Evolutionary conservation across 1,140 invertebrate species (phyloP).

Genomic region (Venturia canescens): DNA sequence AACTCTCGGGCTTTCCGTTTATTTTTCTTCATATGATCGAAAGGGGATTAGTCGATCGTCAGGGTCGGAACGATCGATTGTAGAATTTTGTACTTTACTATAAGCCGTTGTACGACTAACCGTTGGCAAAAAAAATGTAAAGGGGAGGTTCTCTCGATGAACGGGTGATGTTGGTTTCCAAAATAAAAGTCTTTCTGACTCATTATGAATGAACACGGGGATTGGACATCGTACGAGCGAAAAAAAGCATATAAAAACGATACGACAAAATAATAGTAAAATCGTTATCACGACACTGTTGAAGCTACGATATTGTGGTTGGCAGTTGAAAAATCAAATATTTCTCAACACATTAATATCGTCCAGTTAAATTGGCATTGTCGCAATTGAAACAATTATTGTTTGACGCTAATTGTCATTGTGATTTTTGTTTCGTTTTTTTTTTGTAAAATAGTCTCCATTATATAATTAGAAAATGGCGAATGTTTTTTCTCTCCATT

Average conservation of each 20-base stretch:
- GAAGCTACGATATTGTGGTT: neutral
- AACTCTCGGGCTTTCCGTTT: neutral
- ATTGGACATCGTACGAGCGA: neutral
- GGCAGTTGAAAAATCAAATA: neutral
- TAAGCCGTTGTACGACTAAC: neutral
- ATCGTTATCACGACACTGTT: neutral
- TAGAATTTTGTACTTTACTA: conserved; percentile 19
- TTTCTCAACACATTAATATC: no score
- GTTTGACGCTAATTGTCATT: neutral
- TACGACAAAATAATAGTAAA: neutral
- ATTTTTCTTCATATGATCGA: neutral
- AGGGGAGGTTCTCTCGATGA: neutral
- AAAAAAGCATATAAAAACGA: conserved; percentile 5
- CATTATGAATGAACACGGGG: neutral
- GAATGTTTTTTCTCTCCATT: neutral
- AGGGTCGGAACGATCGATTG: conserved; percentile 37
- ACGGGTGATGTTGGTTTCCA: neutral
- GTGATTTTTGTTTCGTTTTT: neutral
- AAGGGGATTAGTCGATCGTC: neutral
- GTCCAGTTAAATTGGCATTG: no score
- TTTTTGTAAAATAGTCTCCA: neutral
- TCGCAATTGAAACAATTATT: no score
- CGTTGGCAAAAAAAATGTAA: neutral
- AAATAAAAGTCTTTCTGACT: neutral
- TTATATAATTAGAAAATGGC: neutral